These are phyloP conservation scores for Platycheirus albimanus DNA, from an alignment of 2,888 invertebrate genomes.

Conservation along the genomic window DNA sequence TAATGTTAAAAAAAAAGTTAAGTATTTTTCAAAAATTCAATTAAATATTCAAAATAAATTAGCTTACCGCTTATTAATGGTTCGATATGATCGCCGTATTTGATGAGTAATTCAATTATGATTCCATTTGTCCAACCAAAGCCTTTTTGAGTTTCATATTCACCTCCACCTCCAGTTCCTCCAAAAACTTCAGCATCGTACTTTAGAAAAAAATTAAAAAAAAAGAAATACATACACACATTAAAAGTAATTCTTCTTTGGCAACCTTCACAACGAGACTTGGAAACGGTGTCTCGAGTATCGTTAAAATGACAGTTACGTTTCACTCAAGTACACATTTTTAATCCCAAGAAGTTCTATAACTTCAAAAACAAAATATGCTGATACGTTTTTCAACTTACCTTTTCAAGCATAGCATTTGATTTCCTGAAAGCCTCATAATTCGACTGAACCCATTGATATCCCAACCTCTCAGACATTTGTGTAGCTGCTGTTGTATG, in stretches of 20 bases:
- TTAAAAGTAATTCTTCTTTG: too few relatives aligned
- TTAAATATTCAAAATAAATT: neutral
- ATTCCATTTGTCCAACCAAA: slow-evolving; percentile 98
- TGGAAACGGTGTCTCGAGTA: too few relatives aligned
- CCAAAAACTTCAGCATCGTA: slow-evolving; percentile 86
- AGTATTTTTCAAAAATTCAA: too few relatives aligned
- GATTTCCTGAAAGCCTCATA: slow-evolving; percentile 88
- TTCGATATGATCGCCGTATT: slow-evolving; percentile 85
- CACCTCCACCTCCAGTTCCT: slow-evolving; percentile 92
- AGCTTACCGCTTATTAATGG: slow-evolving; percentile 40
- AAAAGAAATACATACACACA: too few relatives aligned
- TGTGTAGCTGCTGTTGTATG: slow-evolving; percentile 86
- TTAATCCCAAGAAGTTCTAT: too few relatives aligned
- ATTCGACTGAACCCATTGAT: slow-evolving; percentile 92
- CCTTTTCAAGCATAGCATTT: slow-evolving; percentile 93
- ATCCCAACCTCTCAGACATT: slow-evolving; percentile 88
- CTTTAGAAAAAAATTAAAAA: too few relatives aligned
- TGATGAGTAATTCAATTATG: slow-evolving; percentile 90
- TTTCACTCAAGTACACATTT: too few relatives aligned
- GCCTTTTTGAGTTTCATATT: slow-evolving; percentile 94
- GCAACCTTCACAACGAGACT: too few relatives aligned
- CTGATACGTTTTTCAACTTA: too few relatives aligned
- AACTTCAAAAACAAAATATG: too few relatives aligned
- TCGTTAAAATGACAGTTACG: too few relatives aligned
- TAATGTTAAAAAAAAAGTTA: slow-evolving; percentile 14